These are phyloP conservation scores for Sturnira hondurensis DNA, from an alignment of 2,113 vertebrate species.

Conservation along the genomic window DNA sequence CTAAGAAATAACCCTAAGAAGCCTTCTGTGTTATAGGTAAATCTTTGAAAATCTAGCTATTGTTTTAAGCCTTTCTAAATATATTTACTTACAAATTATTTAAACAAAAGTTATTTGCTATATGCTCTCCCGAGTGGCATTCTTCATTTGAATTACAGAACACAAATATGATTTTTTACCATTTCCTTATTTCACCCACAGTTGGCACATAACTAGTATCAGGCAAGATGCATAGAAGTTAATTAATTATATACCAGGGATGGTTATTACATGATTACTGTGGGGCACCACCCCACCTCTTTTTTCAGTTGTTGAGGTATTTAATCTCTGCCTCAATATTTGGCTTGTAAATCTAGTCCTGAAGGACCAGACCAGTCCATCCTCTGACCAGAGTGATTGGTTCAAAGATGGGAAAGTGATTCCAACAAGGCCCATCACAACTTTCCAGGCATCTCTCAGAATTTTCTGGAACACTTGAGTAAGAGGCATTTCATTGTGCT, in stretches of 20 bases:
- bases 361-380: background rate
- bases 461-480: background rate
- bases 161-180: background rate
- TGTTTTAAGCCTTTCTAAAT: conserved; percentile 4
- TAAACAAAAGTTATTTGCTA: background rate
- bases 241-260: background rate
- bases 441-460: background rate
- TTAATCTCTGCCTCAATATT: background rate
- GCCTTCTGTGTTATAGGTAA: background rate
- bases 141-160: background rate
- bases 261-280: background rate
- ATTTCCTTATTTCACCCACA: background rate
- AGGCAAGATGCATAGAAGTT: background rate
- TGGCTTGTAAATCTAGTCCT: background rate
- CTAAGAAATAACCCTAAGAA: conserved; percentile 43
- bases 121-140: background rate
- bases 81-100: conserved; percentile 28
- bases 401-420: background rate
- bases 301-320: background rate
- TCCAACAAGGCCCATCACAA: background rate
- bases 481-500: background rate
- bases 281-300: background rate
- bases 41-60: background rate
- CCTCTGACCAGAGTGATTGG: background rate
- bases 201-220: background rate